Evolutionary conservation across 92 coral and sea anemone genomes (phyloP), one percentile per base, ranked within the genome.

Genomic region (Phenganax subtilis): DNA sequence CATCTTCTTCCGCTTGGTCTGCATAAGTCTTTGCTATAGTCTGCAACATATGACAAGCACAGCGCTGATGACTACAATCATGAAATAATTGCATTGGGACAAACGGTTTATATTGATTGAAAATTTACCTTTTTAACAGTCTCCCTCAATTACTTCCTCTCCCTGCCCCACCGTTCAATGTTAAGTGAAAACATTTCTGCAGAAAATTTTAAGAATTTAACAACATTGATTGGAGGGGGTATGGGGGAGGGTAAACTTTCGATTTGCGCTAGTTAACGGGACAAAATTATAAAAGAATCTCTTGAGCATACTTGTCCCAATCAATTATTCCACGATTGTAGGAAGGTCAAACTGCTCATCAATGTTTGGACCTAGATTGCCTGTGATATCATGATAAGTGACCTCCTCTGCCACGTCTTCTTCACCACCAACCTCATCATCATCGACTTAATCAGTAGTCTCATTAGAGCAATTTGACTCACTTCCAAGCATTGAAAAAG

Each of bases 1-100:
- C 76, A 71, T 71, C 51, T 71, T 20, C 76, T 71, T 71, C 76
- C 6, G 76, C 76, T 71, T 71, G 76, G 57, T 71, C 76, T 71
- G 76, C 57, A 51, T 71, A 54, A 71, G 55, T 56, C 11, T 54
- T 71, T 37, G 76, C 76, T 71, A 71, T 71, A 29, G 6, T 54
- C 76, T 71, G 76, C 76, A 71, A 71, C 51, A 56, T 71, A 25
- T 71, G 55, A 25, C 76, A 71, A 71, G 76, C 76, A 29, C 76
- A 71, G 6, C 76, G 76, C 76, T 71, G 76, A 71, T 71, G 76
- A 71, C 76, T 20, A 20, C 25, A 20, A 20, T 20, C 25, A 20
- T 20, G 25, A 20, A 20, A 20, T 20, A 20, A 20, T 20, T 20
- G 25, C 25, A 20, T 20, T 20, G 25, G 25, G 25, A 20, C 25